Base-by-base conservation (phyloP, 1,140 invertebrate genomes). In the Bombus consobrinus region DNA sequence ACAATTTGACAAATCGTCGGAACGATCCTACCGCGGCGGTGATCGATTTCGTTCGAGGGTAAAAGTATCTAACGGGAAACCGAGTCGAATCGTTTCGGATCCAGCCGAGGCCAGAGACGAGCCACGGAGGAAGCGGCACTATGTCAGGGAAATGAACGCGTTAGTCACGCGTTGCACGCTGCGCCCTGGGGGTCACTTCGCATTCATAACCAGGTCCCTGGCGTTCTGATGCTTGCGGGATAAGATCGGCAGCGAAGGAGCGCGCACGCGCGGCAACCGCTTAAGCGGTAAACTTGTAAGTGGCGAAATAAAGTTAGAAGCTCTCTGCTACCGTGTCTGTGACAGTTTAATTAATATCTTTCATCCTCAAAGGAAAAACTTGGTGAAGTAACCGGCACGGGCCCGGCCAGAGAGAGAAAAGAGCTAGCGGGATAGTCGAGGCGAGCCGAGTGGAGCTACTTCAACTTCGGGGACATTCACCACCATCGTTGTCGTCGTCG, bases 291-390 rank as follows among this genome's bases (percentile, higher is more conserved):
- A 94, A 95, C 94, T 95, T 94, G 94, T 94, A 94, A 95, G 94
- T 94, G 94, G 93, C 93, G 92, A 94, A 95, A 95, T 95, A 95
- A 94, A 95, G 94, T 95, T 95, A 88, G 93, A 53, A 81, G 77
- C 81, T 76, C 59, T 82, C 78, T 79, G 85, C 92, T 90, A 90
- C 90, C 93, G 92, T 95, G 94, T 92, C 93, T 93, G 94, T 95
- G 94, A 94, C 94, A 95, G 94, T 94, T 95, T 95, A 95, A 95
- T 95, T 95, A 95, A 95, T 94, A 95, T 94, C 93, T 95, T 94
- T 94, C 93, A 93, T 94, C 93, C 91, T 94, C 93, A 94, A 94
- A 94, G 93, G 90, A 94, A 94, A 95, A 95, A 95, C 91, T 95
- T 94, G 93, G 92, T 92, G 92, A 94, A 93, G 92, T 94, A 92